Percentiles rank a stretch among this genome's conserved stretches.
Evolutionary conservation across 2,797 vertebrate genomes (phyloP).

Genomic region (Pseudochirops cupreus): DNA sequence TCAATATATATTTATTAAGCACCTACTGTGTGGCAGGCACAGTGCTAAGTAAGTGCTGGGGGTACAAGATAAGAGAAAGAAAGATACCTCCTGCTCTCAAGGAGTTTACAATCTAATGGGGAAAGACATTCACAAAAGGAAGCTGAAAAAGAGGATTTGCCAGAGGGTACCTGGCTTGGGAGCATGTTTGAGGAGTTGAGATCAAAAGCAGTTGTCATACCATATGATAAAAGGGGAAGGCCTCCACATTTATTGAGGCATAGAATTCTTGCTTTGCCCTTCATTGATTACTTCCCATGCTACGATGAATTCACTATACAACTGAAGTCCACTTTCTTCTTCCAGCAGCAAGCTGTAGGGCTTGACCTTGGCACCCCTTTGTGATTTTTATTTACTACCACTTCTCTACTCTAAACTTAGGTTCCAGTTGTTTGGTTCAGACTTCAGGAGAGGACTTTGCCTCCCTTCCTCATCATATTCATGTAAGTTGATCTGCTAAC

Average conservation of each 20-base stretch:
- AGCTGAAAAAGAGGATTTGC: background rate
- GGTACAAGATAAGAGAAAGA: background rate
- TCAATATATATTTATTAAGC: background rate
- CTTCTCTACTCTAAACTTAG: background rate
- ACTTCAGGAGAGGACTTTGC: background rate
- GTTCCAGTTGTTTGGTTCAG: background rate
- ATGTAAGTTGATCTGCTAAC: background rate
- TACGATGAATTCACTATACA: background rate
- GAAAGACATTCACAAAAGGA: background rate
- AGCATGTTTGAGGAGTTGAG: background rate
- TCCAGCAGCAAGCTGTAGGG: background rate
- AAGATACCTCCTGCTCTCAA: background rate
- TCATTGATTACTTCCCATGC: no score
- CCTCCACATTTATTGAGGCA: background rate
- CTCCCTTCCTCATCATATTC: background rate
- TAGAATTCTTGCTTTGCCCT: background rate
- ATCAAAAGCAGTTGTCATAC: background rate
- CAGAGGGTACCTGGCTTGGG: background rate
- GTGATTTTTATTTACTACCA: background rate
- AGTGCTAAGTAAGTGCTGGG: background rate
- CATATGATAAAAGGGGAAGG: background rate
- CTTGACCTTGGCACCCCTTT: background rate
- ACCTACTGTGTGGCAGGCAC: background rate
- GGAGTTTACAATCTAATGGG: background rate
- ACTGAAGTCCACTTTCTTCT: background rate